phyloP scores from a whole-genome alignment of 2,797 vertebrate genomes.

The Argya squamiceps region DNA sequence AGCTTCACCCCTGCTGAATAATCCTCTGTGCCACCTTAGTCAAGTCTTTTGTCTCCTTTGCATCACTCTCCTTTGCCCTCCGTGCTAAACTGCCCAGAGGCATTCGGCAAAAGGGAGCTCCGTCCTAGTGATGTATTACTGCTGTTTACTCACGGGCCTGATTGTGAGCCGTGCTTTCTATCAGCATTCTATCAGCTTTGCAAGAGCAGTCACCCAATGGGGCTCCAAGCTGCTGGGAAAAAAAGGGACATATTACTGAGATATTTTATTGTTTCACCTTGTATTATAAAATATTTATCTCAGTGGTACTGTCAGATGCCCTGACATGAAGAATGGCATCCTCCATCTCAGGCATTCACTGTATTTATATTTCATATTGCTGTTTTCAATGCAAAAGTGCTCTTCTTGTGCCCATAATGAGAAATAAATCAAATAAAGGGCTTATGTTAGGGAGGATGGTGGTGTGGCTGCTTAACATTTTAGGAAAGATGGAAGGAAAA shows the following conservation, averaged over 20 bases:
- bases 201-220: rapidly evolving
- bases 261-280: background rate
- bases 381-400: background rate
- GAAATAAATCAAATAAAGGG: background rate
- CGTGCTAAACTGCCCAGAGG: background rate
- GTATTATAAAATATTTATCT: background rate
- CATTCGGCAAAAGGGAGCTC: background rate
- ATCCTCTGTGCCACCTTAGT: background rate
- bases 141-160: background rate
- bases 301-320: background rate
- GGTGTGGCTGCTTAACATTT: slow-evolving; percentile 23
- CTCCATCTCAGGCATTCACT: background rate
- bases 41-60: background rate
- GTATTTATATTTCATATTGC: background rate
- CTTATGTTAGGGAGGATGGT: background rate
- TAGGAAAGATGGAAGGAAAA: slow-evolving; percentile 35
- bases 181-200: background rate
- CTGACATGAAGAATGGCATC: background rate
- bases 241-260: background rate
- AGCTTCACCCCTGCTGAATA: slow-evolving; percentile 5
- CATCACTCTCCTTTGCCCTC: background rate
- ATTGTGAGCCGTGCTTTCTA: background rate
- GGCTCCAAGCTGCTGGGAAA: background rate
- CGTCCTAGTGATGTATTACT: background rate
- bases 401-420: background rate